Base-by-base conservation (phyloP, 2,888 invertebrate species). In the Diarsia brunnea region DNA sequence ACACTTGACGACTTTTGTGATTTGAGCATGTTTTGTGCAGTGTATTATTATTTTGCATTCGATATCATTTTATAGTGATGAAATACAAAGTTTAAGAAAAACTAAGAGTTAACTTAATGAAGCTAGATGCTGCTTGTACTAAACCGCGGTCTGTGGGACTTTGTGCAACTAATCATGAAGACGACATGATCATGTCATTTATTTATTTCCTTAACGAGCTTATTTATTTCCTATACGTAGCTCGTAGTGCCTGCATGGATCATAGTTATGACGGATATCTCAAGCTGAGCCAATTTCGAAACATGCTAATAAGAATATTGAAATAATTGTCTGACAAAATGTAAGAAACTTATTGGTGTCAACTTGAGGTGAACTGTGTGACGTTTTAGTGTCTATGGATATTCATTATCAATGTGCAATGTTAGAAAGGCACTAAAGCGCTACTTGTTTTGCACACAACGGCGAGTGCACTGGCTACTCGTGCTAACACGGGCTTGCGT, bases 1-100 rank as follows among this genome's bases (percentile, higher is more conserved):
- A 92, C 92, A 89, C 89, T 90, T 89, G 84, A 89, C 79, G 84
- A 89, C 88, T 92, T 89, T 88, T 91, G 89, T 91, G 89, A 87
- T 88, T 76, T 89, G 86, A 92, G 95, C 95, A 95, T 95, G 95
- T 89, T 85, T 89, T 93, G 91, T 92, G 90, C 91, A 86, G 88
- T 89, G 82, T 91, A 87, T 85, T 89, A 73, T 92, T 93, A 89
- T 86, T 89, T 92, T 91, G 91, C 90, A 88, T 89, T 89, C 75
- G 78, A 79, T 87, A 78, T 89, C 73, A 79, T 85, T 84, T 88
- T 84, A 75, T 85, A 84, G 72, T 68, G 55, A 65, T 78, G 61
- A 67, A 73, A 79, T 45, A 77, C 55, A 58, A 66, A 69, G 51
- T 76, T 74, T 60, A 21, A 60, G 38, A 65, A 73, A 55, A 77